Evolutionary conservation across 2,797 vertebrate genomes (phyloP).

Genomic region (Etheostoma nigrum): DNA sequence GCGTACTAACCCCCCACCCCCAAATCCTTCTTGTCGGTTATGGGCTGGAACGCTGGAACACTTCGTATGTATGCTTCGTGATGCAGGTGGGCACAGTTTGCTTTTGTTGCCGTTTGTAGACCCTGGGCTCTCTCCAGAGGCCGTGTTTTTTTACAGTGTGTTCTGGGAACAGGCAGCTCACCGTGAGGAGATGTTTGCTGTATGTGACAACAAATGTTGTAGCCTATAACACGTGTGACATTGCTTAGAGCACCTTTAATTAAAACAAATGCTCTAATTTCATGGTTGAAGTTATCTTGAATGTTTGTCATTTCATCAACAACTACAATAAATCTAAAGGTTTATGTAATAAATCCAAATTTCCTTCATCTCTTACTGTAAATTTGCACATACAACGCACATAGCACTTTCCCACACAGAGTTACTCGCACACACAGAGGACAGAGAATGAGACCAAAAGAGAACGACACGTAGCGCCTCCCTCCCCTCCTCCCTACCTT

Average conservation of each 20-base stretch:
- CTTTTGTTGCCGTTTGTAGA: no score
- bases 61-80: no score
- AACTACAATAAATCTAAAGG: not conserved
- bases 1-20: no score
- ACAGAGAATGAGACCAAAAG: conserved; percentile 67
- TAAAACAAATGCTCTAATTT: conserved; percentile 28
- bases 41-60: no score
- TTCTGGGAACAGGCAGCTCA: no score
- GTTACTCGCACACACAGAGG: conserved; percentile 58
- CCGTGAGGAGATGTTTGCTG: no score
- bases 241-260: conserved; percentile 4
- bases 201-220: no score
- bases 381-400: conserved; percentile 41
- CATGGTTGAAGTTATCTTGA: conserved; percentile 21
- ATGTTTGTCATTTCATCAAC: not conserved
- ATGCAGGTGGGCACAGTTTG: no score
- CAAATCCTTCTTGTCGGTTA: no score
- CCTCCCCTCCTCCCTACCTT: conserved; percentile 59
- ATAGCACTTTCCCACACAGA: conserved; percentile 60
- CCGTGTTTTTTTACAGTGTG: no score
- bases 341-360: conserved; percentile 25
- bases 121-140: no score
- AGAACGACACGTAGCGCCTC: conserved; percentile 60
- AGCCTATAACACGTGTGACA: no score
- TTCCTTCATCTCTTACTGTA: not conserved